Evolutionary conservation across 2,113 vertebrate species (phyloP), one percentile per base, ranked within the genome.

Genomic region (Mohoua ochrocephala): DNA sequence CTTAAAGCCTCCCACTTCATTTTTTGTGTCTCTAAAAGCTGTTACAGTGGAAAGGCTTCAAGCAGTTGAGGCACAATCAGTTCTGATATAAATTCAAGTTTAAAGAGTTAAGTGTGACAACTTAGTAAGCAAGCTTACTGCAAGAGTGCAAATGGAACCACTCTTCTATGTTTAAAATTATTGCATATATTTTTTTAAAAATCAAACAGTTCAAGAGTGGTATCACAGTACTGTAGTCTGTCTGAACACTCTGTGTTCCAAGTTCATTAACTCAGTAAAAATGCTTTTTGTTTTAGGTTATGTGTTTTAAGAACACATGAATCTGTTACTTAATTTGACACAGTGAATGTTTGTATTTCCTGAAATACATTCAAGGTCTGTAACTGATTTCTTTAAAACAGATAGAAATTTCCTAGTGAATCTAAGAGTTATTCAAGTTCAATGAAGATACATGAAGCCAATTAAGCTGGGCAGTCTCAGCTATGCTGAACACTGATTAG

Each of bases 61-160:
- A 88, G 84, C 37, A 53, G 31, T 53, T 91, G 56, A 94, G 88
- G 88, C 85, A 96, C 88, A 81, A 78, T 83, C 50, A 59, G 42
- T 89, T 93, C 26, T 10, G 18, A 56, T 47, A 73, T 3, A 3
- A 4, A 85, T 94, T 97, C 86, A 95, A 95, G 93, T 97, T 86
- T 81, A 63, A 88, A 77, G 41, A 93, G 18, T 11, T 35, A 84
- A 84, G 47, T 64, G 22, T 81, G 42, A 60, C 20, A 54, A 84
- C 41, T 70, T 60, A 82, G 80, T 71, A 87, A 92, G 42, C 39
- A 85, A 91, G 26, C 80, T 91, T 93, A 82, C 45, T 56, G 56
- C 82, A 86, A 50, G 50, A 93, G 59, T 95, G 88, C 76, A 92
- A 88, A 88, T 33, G 52, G 56, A 91, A 93, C 61, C 49, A 53